Percentiles rank a stretch among this genome's conserved stretches.
These are phyloP conservation scores for Apteryx mantelli DNA, from an alignment of 2,113 vertebrate genomes.

Conservation along the genomic window DNA sequence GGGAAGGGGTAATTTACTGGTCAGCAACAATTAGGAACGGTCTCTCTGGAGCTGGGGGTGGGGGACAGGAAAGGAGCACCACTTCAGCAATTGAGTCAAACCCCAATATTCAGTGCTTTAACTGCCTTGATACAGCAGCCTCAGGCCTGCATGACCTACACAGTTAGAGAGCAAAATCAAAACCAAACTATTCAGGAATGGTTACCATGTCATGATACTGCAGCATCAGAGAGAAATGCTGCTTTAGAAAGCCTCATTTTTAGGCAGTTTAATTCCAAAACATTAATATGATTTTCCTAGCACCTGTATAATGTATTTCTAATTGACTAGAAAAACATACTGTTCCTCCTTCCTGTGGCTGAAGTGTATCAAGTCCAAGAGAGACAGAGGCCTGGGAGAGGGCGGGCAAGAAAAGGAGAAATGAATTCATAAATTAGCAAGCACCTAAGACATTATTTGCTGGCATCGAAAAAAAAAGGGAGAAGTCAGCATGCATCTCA, in stretches of 20 bases:
- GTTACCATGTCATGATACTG: accelerated
- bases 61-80: not conserved
- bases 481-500: not conserved
- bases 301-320: not conserved
- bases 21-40: not conserved
- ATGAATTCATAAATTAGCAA: not conserved
- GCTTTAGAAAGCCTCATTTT: not conserved
- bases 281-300: not conserved
- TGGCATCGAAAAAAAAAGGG: not conserved
- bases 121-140: not conserved
- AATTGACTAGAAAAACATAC: not conserved
- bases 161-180: not conserved
- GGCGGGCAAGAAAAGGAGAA: not conserved
- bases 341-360: not conserved
- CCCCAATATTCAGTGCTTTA: not conserved
- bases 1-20: not conserved
- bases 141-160: not conserved
- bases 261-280: not conserved
- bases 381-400: not conserved
- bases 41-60: not conserved
- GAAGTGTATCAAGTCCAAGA: not conserved
- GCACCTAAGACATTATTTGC: not conserved
- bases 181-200: not conserved
- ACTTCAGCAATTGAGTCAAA: not conserved
- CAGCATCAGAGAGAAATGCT: not conserved